Evolutionary conservation across 92 coral and sea anemone species (phyloP).

Genomic region (Heliopora coerulea): DNA sequence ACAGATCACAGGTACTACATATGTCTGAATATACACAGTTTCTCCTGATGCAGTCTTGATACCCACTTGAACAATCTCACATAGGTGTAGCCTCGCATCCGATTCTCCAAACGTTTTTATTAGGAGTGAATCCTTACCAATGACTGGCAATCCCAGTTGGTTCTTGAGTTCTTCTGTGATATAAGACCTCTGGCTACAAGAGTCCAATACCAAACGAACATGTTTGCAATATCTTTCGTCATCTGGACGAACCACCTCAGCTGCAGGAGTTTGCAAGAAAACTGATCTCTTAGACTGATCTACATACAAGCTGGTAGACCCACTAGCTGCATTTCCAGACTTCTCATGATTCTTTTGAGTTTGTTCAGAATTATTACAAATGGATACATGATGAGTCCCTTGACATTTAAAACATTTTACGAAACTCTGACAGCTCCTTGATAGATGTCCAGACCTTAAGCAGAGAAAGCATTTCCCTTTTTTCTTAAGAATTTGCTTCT

Average conservation of each 20-base stretch:
- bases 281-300: background rate
- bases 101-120: constrained; percentile 35
- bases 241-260: background rate
- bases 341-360: too few species aligned
- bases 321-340: too few species aligned
- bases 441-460: background rate
- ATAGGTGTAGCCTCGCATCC: constrained; percentile 26
- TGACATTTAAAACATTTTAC: background rate
- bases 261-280: background rate
- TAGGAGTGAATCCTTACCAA: constrained; percentile 16
- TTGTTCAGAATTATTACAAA: too few species aligned
- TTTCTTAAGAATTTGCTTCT: background rate
- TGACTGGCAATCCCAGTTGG: background rate
- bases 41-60: constrained; percentile 10
- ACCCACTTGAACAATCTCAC: constrained; percentile 39
- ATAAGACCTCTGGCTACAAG: background rate
- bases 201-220: background rate
- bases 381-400: too few species aligned
- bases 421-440: background rate
- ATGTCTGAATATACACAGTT: constrained; percentile 20
- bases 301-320: too few species aligned
- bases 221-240: background rate
- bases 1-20: constrained; percentile 52
- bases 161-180: background rate
- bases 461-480: background rate